Base-by-base conservation (phyloP, 2,888 invertebrate species). In the Dryococelus australis region DNA sequence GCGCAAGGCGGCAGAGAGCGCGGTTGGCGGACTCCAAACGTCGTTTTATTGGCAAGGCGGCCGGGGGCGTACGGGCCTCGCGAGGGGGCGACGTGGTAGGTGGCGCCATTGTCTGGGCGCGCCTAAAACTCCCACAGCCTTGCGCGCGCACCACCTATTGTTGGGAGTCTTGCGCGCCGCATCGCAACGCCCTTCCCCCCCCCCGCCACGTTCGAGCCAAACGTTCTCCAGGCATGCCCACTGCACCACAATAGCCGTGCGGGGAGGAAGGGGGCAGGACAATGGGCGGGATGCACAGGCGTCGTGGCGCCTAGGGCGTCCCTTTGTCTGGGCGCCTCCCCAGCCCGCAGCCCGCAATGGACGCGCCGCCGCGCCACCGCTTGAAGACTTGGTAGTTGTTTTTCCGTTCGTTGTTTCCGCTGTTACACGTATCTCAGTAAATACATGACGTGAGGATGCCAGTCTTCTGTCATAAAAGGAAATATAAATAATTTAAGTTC, bases 51-150 rank as follows among this genome's bases (percentile, higher is more conserved):
- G 65, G 65, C 65, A 16, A 13, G 65, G 65, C 20, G 16, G 65
- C 65, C 65, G 65, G 20, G 65, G 20, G 65, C 13, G 20, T 16
- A 65, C 5, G 16, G 65, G 65, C 13, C 4, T 9, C 10, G 10
- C 10, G n/a, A n/a, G n/a, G n/a, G n/a, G n/a, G n/a, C n/a, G n/a
- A n/a, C n/a, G n/a, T n/a, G n/a, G n/a, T n/a, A n/a, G n/a, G 65
- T 20, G 65, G 65, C 65, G 65, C 65, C 65, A 65, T 65, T 65
- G 65, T 65, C 65, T 65, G 65, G 65, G 65, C 65, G 65, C 65
- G 65, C 20, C 20, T 24, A 65, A 65, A 13, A 65, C 65, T 24
- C 65, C 65, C 65, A 65, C 24, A 6, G 20, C 16, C 65, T 65
- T 65, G 65, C 65, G 65, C 65, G 65, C 65, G 65, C 65, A 65